Conservation (phyloP, 2,113 vertebrate species). For the Leiothrix lutea region DNA sequence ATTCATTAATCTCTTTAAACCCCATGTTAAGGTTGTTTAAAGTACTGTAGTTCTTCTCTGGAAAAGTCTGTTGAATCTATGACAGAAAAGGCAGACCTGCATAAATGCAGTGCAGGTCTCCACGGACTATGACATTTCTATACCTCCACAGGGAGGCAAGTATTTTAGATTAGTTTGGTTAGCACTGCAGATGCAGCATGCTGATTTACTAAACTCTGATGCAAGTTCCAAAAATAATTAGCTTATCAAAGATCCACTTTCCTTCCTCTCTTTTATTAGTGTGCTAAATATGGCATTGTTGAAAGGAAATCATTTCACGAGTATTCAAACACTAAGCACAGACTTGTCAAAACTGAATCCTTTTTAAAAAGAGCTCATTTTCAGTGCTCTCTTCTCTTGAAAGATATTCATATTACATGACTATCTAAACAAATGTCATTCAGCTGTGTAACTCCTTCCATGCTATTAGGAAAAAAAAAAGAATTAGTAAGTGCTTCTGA, state of each 20-base stretch:
- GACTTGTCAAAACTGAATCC: background rate
- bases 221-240: slow-evolving; percentile 73
- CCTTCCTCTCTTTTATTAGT: slow-evolving; percentile 48
- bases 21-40: slow-evolving; percentile 65
- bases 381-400: background rate
- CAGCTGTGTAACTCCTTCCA: background rate
- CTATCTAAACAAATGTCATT: background rate
- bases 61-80: slow-evolving; percentile 67
- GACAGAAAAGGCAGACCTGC: slow-evolving; percentile 68
- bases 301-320: slow-evolving; percentile 16
- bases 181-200: slow-evolving; percentile 71
- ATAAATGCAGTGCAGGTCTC: slow-evolving; percentile 71
- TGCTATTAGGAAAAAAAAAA: background rate
- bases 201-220: slow-evolving; percentile 71
- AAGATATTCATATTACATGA: background rate
- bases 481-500: background rate
- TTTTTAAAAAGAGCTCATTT: background rate
- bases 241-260: slow-evolving; percentile 68
- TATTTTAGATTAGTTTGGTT: slow-evolving; percentile 77
- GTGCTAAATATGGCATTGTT: slow-evolving; percentile 52
- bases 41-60: slow-evolving; percentile 61
- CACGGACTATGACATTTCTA: slow-evolving; percentile 70
- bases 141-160: slow-evolving; percentile 67
- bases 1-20: slow-evolving; percentile 71
- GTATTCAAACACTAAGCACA: slow-evolving; percentile 2